phyloP scores from a whole-genome alignment of 2,113 vertebrate species.

The Marmota flaviventris region DNA sequence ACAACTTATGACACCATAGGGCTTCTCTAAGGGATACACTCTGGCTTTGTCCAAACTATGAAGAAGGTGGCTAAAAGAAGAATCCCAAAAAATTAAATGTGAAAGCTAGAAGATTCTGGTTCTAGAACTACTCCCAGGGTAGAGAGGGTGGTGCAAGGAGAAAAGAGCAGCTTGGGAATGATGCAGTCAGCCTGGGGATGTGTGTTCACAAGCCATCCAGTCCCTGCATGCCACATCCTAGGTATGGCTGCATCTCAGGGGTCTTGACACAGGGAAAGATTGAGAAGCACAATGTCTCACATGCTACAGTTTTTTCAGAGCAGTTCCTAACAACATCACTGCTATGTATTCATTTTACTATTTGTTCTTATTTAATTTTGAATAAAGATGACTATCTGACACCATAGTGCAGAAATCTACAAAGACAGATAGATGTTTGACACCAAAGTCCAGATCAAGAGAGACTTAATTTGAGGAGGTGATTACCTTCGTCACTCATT shows the following conservation, averaged over 20 bases:
- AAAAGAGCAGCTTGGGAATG: neutral
- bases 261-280: neutral
- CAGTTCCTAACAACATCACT: neutral
- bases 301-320: neutral
- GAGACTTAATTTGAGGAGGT: neutral
- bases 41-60: neutral
- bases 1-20: neutral
- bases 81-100: neutral
- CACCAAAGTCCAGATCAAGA: neutral
- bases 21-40: neutral
- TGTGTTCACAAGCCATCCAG: neutral
- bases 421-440: conserved; percentile 32
- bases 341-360: neutral
- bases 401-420: too few relatives aligned
- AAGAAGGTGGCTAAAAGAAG: neutral
- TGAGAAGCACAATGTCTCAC: neutral
- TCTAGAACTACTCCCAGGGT: neutral
- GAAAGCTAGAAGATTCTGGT: neutral
- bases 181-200: neutral
- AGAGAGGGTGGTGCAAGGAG: fast-evolving
- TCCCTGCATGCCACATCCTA: neutral
- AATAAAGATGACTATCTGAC: neutral
- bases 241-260: neutral
- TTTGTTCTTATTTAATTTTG: neutral
- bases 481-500: conserved; percentile 76